A percentile compares a stretch with the other conserved stretches of the same genome.
These are phyloP conservation scores for Philhelius pedissequus DNA, from an alignment of 2,888 invertebrate species.

Conservation along the genomic window DNA sequence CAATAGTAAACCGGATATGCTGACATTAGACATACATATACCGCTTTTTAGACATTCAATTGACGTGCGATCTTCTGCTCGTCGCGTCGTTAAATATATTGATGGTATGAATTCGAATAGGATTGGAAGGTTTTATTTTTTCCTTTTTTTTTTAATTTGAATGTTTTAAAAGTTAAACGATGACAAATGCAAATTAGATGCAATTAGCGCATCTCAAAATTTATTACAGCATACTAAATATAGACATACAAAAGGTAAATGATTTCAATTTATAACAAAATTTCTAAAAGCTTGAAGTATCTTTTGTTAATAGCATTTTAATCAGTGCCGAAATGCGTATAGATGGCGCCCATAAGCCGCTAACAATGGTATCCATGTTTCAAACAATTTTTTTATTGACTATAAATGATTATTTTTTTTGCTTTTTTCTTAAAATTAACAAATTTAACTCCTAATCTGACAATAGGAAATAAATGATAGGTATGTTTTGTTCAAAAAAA, in stretches of 20 bases:
- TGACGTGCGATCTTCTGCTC: slow-evolving; percentile 47
- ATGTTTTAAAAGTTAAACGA: slow-evolving; percentile 20
- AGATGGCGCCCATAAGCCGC: background rate
- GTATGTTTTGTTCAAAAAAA: too few species aligned
- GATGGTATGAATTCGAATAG: slow-evolving; percentile 36
- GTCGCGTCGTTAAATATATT: slow-evolving; percentile 1
- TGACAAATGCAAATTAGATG: slow-evolving; percentile 59
- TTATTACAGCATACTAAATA: slow-evolving; percentile 8
- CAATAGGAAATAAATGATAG: too few species aligned
- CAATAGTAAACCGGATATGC: slow-evolving; percentile 44
- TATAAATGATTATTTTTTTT: too few species aligned
- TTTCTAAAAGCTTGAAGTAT: slow-evolving; percentile 9
- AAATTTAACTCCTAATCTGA: too few species aligned
- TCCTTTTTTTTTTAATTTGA: background rate
- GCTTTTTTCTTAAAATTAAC: too few species aligned
- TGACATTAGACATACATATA: slow-evolving; percentile 31
- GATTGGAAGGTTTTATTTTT: background rate
- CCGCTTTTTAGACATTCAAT: slow-evolving; percentile 57
- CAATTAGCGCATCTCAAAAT: slow-evolving; percentile 50
- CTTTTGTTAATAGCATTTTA: background rate
- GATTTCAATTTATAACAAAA: slow-evolving; percentile 25
- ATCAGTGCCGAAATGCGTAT: background rate
- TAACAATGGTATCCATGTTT: too few species aligned
- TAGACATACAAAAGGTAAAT: slow-evolving; percentile 31
- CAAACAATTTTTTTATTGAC: too few species aligned